Evolutionary conservation across 2,113 vertebrate genomes (phyloP).

Genomic region (Carollia perspicillata): DNA sequence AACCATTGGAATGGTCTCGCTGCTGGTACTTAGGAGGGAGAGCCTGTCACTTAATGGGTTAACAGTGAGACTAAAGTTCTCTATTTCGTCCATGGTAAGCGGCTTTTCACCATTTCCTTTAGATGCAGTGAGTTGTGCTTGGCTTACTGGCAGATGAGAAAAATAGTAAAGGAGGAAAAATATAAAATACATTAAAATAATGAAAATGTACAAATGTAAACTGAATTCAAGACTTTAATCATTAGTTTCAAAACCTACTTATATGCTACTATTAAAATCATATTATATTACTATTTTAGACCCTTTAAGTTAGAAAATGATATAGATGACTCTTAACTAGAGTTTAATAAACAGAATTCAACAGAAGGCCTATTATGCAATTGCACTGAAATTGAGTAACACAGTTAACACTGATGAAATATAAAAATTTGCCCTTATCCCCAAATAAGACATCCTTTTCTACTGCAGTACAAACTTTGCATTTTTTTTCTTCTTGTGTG

Average conservation of each 20-base stretch:
- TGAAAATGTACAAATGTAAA: slow-evolving; percentile 3
- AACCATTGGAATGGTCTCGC: slow-evolving; percentile 93
- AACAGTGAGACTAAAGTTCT: slow-evolving; percentile 96
- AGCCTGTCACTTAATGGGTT: slow-evolving; percentile 96
- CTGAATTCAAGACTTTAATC: slow-evolving; percentile 10
- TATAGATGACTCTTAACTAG: background rate
- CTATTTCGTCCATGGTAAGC: slow-evolving; percentile 91
- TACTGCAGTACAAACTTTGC: background rate
- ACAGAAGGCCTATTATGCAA: background rate
- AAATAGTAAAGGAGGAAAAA: slow-evolving; percentile 80
- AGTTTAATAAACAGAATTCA: slow-evolving; percentile 29
- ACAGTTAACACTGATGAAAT: slow-evolving; percentile 22
- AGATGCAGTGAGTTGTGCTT: slow-evolving; percentile 77
- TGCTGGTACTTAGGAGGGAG: slow-evolving; percentile 95
- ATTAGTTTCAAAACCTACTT: background rate
- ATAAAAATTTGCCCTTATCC: background rate
- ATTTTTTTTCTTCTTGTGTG: background rate
- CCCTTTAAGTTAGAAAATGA: slow-evolving; percentile 25
- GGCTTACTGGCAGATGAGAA: slow-evolving; percentile 79
- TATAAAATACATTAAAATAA: background rate
- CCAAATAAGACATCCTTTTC: slow-evolving; percentile 19
- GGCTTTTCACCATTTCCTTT: slow-evolving; percentile 81
- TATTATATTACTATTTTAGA: slow-evolving; percentile 23
- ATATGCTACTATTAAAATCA: background rate
- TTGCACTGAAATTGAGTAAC: background rate